A percentile compares a stretch with the other conserved stretches of the same genome.
These are phyloP conservation scores for Eristalis intricaria DNA, from an alignment of 2,888 invertebrate genomes.

Conservation along the genomic window DNA sequence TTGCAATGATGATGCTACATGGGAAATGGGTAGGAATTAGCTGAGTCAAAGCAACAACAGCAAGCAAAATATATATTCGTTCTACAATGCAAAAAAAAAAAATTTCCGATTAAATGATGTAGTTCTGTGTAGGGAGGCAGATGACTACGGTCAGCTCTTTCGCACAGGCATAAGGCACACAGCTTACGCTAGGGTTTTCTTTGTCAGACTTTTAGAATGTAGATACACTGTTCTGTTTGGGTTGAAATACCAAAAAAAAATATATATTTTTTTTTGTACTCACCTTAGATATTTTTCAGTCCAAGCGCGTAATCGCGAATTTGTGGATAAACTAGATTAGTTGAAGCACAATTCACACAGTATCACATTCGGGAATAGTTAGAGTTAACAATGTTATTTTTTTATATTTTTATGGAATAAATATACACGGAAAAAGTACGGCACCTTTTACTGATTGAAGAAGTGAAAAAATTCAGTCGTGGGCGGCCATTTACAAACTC, in stretches of 20 bases:
- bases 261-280: slow-evolving; percentile 20
- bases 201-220: slow-evolving; percentile 34
- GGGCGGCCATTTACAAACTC: slow-evolving; percentile 70
- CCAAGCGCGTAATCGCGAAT: slow-evolving; percentile 28
- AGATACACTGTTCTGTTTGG: slow-evolving; percentile 43
- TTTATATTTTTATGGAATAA: background rate
- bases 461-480: slow-evolving; percentile 64
- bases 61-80: background rate
- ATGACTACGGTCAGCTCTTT: slow-evolving; percentile 23
- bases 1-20: background rate
- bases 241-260: slow-evolving; percentile 6
- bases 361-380: slow-evolving; percentile 27
- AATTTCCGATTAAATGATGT: slow-evolving; percentile 40
- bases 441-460: slow-evolving; percentile 46
- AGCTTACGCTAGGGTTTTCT: slow-evolving; percentile 5
- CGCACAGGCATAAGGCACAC: background rate
- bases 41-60: slow-evolving; percentile 33
- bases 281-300: slow-evolving; percentile 35
- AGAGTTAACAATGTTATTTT: background rate
- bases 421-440: slow-evolving; percentile 45
- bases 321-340: background rate
- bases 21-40: slow-evolving; percentile 4
- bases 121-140: background rate
- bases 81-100: background rate
- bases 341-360: slow-evolving; percentile 43